Percentiles rank a stretch among this genome's conserved stretches.
phyloP scores from a whole-genome alignment of 2,797 vertebrate species.

The Avahi laniger region DNA sequence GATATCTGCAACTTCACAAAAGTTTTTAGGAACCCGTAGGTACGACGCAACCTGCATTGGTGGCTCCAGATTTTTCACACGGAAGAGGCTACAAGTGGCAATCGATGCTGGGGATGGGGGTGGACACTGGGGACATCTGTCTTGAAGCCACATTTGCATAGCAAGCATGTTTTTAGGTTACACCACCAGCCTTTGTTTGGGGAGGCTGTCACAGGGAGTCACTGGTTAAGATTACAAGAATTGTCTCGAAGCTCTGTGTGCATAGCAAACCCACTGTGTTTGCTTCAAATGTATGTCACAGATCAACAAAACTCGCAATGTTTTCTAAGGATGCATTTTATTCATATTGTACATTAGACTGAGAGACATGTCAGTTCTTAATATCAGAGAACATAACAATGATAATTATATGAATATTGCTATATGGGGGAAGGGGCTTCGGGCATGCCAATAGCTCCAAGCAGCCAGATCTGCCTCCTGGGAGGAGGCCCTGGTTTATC shows the following conservation, averaged over 20 bases:
- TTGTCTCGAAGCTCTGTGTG: not conserved
- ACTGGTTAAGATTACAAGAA: not conserved
- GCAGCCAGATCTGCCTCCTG: not conserved
- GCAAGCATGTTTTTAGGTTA: not conserved
- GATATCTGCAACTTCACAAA: not conserved
- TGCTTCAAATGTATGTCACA: not conserved
- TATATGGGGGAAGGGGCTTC: not conserved
- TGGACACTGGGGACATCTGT: not conserved
- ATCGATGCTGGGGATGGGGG: too few relatives aligned
- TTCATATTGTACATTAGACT: not conserved
- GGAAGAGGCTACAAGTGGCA: not conserved
- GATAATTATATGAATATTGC: not conserved
- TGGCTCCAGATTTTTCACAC: not conserved
- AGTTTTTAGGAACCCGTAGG: not conserved
- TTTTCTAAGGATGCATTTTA: not conserved
- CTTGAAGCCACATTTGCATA: not conserved
- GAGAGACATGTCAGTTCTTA: not conserved
- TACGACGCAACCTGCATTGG: not conserved
- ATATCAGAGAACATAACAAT: not conserved
- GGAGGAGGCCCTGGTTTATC: not conserved
- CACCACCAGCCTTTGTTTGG: not conserved
- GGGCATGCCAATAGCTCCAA: not conserved
- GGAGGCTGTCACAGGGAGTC: not conserved
- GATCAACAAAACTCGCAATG: not conserved
- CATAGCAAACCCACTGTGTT: not conserved